These are phyloP conservation scores for Agrotis segetum DNA, from an alignment of 2,888 invertebrate genomes.

Conservation along the genomic window DNA sequence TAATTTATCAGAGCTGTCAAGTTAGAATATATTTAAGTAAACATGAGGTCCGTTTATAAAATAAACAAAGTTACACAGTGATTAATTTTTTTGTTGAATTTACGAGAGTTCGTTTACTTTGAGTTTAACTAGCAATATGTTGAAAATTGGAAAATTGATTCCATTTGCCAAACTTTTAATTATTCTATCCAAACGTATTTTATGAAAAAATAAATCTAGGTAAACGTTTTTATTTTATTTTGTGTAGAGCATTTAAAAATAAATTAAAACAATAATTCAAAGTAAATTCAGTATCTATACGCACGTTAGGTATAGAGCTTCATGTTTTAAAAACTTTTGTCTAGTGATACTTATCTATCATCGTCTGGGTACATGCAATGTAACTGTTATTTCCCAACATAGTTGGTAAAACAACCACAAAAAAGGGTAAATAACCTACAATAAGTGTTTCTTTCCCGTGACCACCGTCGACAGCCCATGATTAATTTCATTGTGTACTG, in stretches of 20 bases:
- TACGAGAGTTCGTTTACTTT: conserved; percentile 4
- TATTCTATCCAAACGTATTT: background rate
- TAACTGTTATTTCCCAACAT: background rate
- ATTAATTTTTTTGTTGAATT: conserved; percentile 38
- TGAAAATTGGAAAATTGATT: no score
- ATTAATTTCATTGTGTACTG: no score
- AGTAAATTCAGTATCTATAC: background rate
- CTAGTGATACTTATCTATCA: no score
- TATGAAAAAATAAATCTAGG: background rate
- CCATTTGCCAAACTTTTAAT: background rate
- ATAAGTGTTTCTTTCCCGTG: no score
- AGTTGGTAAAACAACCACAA: no score
- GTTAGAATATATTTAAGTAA: conserved; percentile 28
- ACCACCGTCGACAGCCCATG: no score
- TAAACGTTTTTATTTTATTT: no score
- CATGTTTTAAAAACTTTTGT: background rate
- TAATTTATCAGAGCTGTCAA: conserved; percentile 59
- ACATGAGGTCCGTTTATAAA: conserved; percentile 2
- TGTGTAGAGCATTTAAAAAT: no score
- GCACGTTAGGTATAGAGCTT: background rate
- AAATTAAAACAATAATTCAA: no score
- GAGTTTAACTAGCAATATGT: background rate
- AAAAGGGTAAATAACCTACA: no score
- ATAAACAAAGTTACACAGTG: conserved; percentile 11
- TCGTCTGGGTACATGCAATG: background rate